Percentiles rank a stretch among this genome's conserved stretches.
Conservation (phyloP, 2,797 vertebrate species). For the Oceanodroma leucorhoa region DNA sequence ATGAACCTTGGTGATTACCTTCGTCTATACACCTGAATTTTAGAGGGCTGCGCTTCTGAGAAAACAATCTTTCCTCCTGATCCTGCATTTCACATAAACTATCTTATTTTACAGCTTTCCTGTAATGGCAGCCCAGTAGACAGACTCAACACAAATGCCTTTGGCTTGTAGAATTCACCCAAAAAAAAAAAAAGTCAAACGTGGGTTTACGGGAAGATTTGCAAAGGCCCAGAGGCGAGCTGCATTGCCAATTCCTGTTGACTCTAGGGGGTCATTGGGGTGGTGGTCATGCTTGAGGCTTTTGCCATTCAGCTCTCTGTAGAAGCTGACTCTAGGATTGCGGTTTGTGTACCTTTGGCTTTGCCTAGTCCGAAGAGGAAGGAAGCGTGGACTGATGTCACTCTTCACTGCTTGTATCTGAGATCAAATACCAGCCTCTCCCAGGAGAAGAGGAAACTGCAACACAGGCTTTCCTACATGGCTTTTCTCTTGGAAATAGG, state of each 20-base stretch:
- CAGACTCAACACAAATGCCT: background rate
- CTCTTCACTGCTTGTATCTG: background rate
- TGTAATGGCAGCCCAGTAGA: background rate
- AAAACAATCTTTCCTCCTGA: background rate
- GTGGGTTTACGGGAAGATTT: background rate
- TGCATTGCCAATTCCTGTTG: background rate
- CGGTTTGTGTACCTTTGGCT: background rate
- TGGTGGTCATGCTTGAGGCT: background rate
- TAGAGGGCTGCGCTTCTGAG: background rate
- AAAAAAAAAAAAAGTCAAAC: background rate
- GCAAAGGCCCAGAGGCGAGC: background rate
- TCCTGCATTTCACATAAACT: background rate
- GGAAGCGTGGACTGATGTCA: background rate
- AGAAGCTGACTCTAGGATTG: background rate
- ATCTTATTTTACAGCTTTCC: background rate
- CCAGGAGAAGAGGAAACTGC: slow-evolving; percentile 7
- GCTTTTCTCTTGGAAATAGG: slow-evolving; percentile 23
- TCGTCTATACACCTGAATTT: background rate
- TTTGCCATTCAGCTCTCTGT: background rate
- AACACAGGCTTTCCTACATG: background rate
- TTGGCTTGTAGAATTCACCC: background rate
- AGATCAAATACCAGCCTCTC: background rate
- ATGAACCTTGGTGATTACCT: background rate
- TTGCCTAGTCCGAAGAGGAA: slow-evolving; percentile 17
- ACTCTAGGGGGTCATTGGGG: background rate